Base-by-base conservation (phyloP, 2,888 invertebrate species). In the Bimastos eiseni region DNA sequence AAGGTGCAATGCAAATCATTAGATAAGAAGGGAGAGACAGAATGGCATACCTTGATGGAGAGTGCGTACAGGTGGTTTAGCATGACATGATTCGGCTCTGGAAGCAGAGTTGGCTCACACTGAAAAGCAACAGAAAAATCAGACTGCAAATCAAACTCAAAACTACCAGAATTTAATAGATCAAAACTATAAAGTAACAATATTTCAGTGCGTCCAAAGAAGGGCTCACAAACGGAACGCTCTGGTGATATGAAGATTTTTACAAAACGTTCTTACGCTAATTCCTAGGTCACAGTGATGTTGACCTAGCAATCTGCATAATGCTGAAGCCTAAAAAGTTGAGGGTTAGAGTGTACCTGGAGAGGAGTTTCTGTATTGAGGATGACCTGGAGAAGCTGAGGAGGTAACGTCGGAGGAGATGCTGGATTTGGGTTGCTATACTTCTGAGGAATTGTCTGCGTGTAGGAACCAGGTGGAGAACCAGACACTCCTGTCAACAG, bases 11-110 rank as follows among this genome's bases (percentile, higher is more conserved):
- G 30, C 6, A 17, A 55, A 30, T 55, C 24, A 55, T 55, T 24
- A 55, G 55, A 55, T 55, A 30, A 55, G 55, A 30, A 55, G 24
- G 55, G 3, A 30, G 44, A 24, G 1, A 49, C 24, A 49, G 70
- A 70, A n/a, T n/a, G 86, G 24, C 86, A 36, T 38, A 95, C 95
- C 95, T 99, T 99, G 94, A 99, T 99, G 89, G 99, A 99, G 92
- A 99, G 96, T n/a, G 99, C 99, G 95, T 99, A 99, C 91, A 99
- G 96, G 95, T 99, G 99, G 95, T 99, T 99, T 94, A 99, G 96
- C 99, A 99, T 99, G 41, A 99, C 99, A 95, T 99, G 99, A 95
- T 99, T 99, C 90, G 99, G 99, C 96, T 99, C 99, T n/a, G 99
- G 99, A 93, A 99, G 96, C 93, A 99, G 96, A 90, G 99, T 99